These are phyloP conservation scores for Crotophaga sulcirostris DNA, from an alignment of 2,113 vertebrate species.

Conservation along the genomic window DNA sequence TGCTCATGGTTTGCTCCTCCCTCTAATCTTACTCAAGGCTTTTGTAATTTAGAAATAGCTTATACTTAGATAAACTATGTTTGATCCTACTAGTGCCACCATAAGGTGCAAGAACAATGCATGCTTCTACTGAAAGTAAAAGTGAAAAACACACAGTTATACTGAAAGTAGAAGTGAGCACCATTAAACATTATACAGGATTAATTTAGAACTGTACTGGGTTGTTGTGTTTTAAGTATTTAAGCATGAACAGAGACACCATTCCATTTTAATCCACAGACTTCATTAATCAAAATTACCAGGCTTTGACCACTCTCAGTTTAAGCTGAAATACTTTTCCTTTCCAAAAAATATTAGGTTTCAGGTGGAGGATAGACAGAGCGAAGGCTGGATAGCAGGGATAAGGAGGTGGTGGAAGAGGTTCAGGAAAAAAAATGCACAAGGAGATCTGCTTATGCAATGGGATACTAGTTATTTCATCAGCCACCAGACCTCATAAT, in stretches of 20 bases:
- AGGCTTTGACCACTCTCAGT: background rate
- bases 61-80: background rate
- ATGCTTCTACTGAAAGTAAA: background rate
- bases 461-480: slow-evolving; percentile 37
- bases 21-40: background rate
- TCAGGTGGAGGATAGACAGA: background rate
- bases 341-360: background rate
- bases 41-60: background rate
- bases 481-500: background rate
- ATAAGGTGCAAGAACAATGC: background rate
- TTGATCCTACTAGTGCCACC: background rate
- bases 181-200: background rate
- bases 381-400: background rate
- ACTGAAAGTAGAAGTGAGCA: background rate
- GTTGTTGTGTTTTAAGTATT: background rate
- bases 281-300: background rate
- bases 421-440: background rate
- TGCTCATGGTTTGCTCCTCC: background rate
- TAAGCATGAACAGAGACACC: background rate
- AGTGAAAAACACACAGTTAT: background rate
- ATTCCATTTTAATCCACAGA: background rate
- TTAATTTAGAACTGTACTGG: background rate
- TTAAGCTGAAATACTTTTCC: background rate
- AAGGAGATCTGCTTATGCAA: slow-evolving; percentile 13
- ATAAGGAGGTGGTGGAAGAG: background rate